Evolutionary conservation across 2,113 vertebrate genomes (phyloP).

Genomic region (Calypte anna): DNA sequence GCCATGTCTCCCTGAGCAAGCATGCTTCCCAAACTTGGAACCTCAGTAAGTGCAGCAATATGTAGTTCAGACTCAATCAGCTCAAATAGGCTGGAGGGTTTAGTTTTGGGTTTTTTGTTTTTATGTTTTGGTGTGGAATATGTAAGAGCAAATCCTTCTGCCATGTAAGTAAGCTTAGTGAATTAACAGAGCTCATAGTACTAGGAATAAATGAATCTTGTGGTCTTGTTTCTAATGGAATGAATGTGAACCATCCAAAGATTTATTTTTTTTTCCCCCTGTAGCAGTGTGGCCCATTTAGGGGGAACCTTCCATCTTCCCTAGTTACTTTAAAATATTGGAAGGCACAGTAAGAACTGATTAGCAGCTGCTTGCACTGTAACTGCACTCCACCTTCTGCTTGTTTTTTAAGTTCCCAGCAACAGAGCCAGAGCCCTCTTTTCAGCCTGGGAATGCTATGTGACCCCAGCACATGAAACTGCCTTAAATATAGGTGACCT

Average conservation of each 20-base stretch:
- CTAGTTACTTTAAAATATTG: not conserved
- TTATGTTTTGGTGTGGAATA: not conserved
- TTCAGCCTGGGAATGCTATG: conserved; percentile 12
- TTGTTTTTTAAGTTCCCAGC: not conserved
- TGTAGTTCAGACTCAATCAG: not conserved
- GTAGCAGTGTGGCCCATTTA: not conserved
- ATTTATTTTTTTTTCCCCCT: not conserved
- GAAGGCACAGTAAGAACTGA: not conserved
- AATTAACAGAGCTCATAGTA: not conserved
- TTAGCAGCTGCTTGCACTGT: not conserved
- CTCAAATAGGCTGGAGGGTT: not conserved
- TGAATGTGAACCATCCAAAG: not conserved
- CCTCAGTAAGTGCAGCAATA: not conserved
- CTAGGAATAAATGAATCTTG: not conserved
- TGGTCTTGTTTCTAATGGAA: not conserved
- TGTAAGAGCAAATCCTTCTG: not conserved
- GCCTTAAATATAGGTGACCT: conserved; percentile 45
- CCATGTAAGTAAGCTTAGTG: not conserved
- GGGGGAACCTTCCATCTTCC: not conserved
- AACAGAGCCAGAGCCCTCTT: conserved; percentile 1
- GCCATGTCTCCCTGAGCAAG: conserved; percentile 1
- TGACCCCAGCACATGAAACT: conserved; percentile 35
- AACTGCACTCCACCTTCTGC: not conserved
- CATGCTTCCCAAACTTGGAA: not conserved
- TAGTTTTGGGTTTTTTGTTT: no score